phyloP scores from a whole-genome alignment of 2,888 invertebrate species.

The Periphyllus acericola region DNA sequence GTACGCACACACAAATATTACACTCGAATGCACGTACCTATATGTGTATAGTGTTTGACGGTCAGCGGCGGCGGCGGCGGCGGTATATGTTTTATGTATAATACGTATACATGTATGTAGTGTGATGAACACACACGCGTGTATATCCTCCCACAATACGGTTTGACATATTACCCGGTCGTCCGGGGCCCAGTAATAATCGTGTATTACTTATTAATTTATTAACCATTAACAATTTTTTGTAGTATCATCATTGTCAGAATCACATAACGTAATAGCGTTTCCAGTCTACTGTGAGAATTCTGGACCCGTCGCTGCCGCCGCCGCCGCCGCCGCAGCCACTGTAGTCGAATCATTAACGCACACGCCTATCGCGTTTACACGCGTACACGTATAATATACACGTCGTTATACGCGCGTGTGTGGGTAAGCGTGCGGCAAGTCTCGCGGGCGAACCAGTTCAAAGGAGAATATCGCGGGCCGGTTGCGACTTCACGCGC shows the following conservation, averaged over 20 bases:
- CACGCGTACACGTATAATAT: background rate
- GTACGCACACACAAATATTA: background rate
- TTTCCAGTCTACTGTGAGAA: conserved; percentile 59
- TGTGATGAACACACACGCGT: conserved; percentile 15
- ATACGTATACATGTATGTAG: background rate
- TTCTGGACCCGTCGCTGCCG: conserved; percentile 24
- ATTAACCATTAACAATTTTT: conserved; percentile 61
- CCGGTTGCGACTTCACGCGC: background rate
- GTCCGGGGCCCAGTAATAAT: conserved; percentile 16
- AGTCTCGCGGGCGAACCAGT: background rate
- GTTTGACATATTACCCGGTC: conserved; percentile 53
- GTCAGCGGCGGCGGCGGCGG: background rate
- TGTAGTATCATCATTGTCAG: conserved; percentile 61
- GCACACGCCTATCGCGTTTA: conserved; percentile 26
- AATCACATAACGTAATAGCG: conserved; percentile 52
- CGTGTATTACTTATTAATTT: conserved; percentile 60
- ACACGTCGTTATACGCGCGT: background rate
- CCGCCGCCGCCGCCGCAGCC: conserved; percentile 7
- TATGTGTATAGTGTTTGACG: background rate
- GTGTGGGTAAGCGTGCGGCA: background rate
- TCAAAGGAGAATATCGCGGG: background rate
- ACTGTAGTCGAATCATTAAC: conserved; percentile 55
- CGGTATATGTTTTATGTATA: background rate
- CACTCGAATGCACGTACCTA: background rate
- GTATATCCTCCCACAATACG: conserved; percentile 58